A percentile compares a stretch with the other conserved stretches of the same genome.
Conservation (phyloP, 2,797 vertebrate genomes). For the Pteropus rufus region DNA sequence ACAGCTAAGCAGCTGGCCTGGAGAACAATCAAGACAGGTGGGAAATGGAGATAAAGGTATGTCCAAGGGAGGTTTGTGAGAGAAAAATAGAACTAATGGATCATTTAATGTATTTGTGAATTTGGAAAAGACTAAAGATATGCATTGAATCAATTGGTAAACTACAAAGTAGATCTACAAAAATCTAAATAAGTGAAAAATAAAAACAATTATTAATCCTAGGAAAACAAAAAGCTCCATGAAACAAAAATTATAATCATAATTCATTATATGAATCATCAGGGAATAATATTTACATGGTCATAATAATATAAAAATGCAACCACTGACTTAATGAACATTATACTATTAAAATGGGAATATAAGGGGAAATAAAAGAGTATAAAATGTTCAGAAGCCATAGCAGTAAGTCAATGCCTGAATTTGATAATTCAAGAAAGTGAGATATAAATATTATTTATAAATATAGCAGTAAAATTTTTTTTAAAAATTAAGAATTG, state of each 20-base stretch:
- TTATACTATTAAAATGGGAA: background rate
- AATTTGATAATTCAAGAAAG: background rate
- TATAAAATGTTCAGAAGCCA: background rate
- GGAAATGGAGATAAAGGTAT: background rate
- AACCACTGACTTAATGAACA: background rate
- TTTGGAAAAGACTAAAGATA: background rate
- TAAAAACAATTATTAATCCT: background rate
- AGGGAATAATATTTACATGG: background rate
- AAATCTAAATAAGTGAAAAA: slow-evolving; percentile 15
- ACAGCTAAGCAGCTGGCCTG: background rate
- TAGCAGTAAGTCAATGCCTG: background rate
- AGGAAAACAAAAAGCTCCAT: background rate
- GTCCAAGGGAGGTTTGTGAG: background rate
- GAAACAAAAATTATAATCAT: background rate
- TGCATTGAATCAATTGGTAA: background rate
- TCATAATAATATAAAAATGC: background rate
- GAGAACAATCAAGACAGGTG: background rate
- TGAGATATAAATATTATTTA: background rate
- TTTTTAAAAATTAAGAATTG: background rate
- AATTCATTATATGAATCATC: background rate
- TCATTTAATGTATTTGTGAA: background rate
- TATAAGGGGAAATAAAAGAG: background rate
- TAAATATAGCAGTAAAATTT: background rate
- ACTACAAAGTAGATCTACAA: background rate
- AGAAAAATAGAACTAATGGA: background rate